Percentiles rank a stretch among this genome's conserved stretches.
phyloP scores from a whole-genome alignment of 2,888 invertebrate genomes.

The Epsilonema sp. region DNA sequence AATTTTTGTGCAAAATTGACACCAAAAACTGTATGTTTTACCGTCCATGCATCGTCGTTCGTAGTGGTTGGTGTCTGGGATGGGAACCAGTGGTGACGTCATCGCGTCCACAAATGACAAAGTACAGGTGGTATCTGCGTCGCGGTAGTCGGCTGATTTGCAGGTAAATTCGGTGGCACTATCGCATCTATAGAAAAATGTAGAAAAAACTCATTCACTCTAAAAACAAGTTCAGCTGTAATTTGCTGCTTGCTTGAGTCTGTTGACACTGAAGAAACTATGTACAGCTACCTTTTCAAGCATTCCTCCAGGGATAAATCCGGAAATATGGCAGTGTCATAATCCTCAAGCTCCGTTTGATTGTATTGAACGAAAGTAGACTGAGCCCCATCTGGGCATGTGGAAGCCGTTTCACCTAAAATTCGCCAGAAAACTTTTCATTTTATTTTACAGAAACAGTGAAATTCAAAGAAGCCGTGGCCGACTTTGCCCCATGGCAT shows the following conservation, averaged over 20 bases:
- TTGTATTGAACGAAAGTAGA: constrained; percentile 3
- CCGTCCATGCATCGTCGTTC: constrained; percentile 6
- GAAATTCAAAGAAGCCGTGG: too few relatives aligned
- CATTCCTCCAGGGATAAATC: background rate
- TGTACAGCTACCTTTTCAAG: background rate
- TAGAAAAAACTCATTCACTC: background rate
- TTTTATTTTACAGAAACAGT: background rate
- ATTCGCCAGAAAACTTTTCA: background rate
- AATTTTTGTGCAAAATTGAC: too few relatives aligned
- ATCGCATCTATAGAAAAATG: constrained; percentile 1
- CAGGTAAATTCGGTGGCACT: constrained; percentile 3
- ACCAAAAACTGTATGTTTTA: background rate
- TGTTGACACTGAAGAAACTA: too few relatives aligned
- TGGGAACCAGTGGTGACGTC: background rate
- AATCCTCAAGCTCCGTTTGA: background rate
- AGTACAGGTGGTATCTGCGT: background rate
- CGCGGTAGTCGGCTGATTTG: constrained; percentile 1
- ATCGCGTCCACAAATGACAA: background rate
- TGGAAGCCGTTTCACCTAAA: background rate
- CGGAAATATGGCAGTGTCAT: background rate
- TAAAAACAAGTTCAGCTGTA: too few relatives aligned
- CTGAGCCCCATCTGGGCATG: background rate
- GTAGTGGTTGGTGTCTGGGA: background rate
- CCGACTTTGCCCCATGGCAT: too few relatives aligned
- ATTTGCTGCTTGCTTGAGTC: too few relatives aligned